Evolutionary conservation across 2,113 vertebrate species (phyloP).

Genomic region (Noturus placidus): DNA sequence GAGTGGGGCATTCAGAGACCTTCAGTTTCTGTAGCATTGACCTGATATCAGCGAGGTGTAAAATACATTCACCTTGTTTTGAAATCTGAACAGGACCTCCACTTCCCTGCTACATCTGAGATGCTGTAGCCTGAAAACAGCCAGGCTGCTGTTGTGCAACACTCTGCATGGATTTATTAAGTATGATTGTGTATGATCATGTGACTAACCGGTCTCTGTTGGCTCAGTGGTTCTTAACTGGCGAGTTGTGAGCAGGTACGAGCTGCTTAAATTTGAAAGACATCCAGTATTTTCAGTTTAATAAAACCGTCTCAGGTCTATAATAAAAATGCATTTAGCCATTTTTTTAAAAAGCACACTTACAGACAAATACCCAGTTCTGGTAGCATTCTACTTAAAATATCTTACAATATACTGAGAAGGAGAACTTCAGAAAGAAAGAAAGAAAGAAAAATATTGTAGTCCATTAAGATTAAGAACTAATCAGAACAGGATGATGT

Average conservation of each 20-base stretch:
- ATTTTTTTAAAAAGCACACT: neutral
- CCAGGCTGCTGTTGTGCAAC: neutral
- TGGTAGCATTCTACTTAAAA: neutral
- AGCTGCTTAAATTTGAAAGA: neutral
- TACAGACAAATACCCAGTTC: neutral
- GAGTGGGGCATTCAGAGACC: too few species aligned
- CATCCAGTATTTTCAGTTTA: neutral
- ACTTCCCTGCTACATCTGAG: neutral
- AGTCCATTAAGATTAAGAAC: neutral
- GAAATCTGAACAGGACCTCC: neutral
- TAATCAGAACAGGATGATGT: neutral
- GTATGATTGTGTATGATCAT: neutral
- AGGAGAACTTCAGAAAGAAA: neutral
- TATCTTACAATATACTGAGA: neutral
- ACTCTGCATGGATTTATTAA: neutral
- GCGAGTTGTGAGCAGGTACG: neutral
- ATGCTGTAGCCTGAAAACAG: neutral
- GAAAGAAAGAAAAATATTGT: neutral
- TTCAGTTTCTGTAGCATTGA: neutral
- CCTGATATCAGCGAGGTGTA: neutral
- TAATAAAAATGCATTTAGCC: neutral
- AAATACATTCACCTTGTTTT: conserved; percentile 17
- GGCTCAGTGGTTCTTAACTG: neutral
- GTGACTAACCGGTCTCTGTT: conserved; percentile 8
- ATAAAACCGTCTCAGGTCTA: too few species aligned